Evolutionary conservation across 2,113 vertebrate species (phyloP).

Genomic region (Elephantulus edwardii): DNA sequence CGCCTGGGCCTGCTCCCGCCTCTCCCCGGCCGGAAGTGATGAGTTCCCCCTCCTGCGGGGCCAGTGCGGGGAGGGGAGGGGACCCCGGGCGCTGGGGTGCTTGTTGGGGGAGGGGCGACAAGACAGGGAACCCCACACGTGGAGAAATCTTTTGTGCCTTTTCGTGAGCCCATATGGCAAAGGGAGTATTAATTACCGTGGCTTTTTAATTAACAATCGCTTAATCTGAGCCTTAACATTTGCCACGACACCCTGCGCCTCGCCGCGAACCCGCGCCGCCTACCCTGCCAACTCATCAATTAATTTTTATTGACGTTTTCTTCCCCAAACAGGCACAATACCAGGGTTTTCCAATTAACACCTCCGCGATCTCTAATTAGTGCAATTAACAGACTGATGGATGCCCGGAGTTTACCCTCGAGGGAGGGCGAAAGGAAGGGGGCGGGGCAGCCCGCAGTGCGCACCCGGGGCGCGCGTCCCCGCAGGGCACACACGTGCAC

Average conservation of each 20-base stretch:
- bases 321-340: constrained; percentile 82
- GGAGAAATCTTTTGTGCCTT: constrained; percentile 79
- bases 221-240: constrained; percentile 83
- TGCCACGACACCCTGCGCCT: constrained; percentile 82
- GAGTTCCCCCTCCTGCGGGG: background rate
- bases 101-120: background rate
- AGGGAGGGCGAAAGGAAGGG: constrained; percentile 60
- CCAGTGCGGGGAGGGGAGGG: background rate
- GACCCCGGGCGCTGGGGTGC: background rate
- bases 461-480: background rate
- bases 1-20: background rate
- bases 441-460: constrained; percentile 46
- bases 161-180: constrained; percentile 81
- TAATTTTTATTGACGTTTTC: constrained; percentile 84
- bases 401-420: constrained; percentile 87
- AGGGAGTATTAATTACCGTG: constrained; percentile 83
- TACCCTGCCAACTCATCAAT: constrained; percentile 83
- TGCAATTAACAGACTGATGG: constrained; percentile 92
- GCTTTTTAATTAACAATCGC: constrained; percentile 87
- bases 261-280: constrained; percentile 71
- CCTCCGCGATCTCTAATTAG: constrained; percentile 93
- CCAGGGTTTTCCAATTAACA: constrained; percentile 92
- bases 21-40: constrained; percentile 38
- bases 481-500: rapidly evolving
- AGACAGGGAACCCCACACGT: constrained; percentile 27